Conservation (phyloP, 2,113 vertebrate genomes). For the Lethenteron reissneri region DNA sequence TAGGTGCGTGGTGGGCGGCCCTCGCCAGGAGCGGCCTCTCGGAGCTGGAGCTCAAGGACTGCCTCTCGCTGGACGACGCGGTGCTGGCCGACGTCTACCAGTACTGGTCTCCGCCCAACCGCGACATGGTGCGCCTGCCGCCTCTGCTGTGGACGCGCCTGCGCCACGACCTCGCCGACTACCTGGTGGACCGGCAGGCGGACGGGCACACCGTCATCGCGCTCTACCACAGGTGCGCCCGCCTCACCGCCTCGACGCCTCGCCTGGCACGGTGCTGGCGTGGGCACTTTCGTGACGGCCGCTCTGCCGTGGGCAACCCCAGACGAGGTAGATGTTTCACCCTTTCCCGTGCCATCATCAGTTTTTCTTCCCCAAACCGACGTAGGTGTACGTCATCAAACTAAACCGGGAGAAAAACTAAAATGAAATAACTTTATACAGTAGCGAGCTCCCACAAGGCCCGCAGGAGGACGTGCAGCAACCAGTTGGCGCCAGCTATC, state of each 20-base stretch:
- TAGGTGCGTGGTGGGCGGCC: no score
- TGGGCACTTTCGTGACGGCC: not conserved
- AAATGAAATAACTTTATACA: no score
- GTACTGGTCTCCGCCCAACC: conserved; percentile 25
- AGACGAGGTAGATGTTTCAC: no score
- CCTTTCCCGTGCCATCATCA: no score
- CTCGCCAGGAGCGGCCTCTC: conserved; percentile 32
- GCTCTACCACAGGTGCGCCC: conserved; percentile 27
- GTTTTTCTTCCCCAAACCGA: no score
- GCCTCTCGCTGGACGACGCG: conserved; percentile 44
- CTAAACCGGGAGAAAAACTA: no score
- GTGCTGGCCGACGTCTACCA: conserved; percentile 35
- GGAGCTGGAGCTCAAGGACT: conserved; percentile 38
- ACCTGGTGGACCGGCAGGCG: conserved; percentile 24
- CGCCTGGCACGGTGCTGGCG: not conserved
- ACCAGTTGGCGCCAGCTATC: no score
- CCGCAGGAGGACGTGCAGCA: no score
- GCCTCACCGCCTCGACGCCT: no score
- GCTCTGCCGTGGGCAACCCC: no score
- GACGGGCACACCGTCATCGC: conserved; percentile 20
- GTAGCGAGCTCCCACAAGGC: no score
- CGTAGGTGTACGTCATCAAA: no score
- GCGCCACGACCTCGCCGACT: conserved; percentile 22
- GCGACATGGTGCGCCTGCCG: conserved; percentile 29
- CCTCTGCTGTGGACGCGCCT: conserved; percentile 36